Evolutionary conservation across 1,140 invertebrate species (phyloP).

Genomic region (Orchesella cincta): DNA sequence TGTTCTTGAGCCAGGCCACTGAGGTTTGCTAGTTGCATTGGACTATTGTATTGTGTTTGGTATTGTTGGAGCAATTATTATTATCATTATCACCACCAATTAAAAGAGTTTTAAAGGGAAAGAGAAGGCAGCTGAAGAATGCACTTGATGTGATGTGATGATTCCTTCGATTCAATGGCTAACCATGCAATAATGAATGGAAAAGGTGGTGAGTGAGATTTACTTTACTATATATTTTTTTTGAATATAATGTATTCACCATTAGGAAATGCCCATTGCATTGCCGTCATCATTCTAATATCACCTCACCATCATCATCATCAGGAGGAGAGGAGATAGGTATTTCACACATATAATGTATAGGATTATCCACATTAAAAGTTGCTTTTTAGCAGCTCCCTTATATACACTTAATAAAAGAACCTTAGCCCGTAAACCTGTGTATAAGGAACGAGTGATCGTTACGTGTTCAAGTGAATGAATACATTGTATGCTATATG

Average conservation of each 20-base stretch:
- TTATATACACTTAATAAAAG: background rate
- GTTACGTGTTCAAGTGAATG: background rate
- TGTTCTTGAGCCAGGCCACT: no score
- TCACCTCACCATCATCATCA: background rate
- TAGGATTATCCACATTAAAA: background rate
- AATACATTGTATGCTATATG: background rate
- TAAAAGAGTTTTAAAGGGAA: no score
- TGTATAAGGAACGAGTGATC: background rate
- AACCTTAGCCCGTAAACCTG: background rate
- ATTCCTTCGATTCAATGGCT: background rate
- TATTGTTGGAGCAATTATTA: no score
- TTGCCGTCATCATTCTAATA: no score
- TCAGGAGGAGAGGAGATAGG: background rate
- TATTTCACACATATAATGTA: background rate
- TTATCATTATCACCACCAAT: no score
- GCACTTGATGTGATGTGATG: background rate
- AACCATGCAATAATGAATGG: background rate
- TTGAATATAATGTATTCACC: no score
- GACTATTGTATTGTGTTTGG: no score
- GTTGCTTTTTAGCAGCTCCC: background rate
- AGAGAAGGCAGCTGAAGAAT: background rate
- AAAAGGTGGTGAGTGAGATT: no score
- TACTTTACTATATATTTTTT: no score
- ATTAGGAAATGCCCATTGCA: slow-evolving; percentile 22
- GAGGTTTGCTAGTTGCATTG: no score